Base-by-base conservation (phyloP, 2,113 vertebrate species). In the Onychostoma macrolepis region DNA sequence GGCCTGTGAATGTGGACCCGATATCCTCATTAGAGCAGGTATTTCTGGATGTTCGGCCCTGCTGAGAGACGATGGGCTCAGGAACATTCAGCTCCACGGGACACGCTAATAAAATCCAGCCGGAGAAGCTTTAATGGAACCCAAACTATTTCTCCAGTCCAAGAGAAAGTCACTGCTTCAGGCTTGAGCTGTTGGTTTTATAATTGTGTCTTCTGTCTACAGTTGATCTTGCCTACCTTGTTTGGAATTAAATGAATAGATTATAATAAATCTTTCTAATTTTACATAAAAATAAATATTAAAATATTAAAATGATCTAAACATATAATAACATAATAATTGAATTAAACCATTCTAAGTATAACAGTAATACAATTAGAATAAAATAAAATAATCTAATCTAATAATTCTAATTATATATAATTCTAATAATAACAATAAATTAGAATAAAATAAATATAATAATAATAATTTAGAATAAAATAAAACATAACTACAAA, bases 1-100 rank as follows among this genome's bases (percentile, higher is more conserved):
- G 24, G 12, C 24, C 78, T 26, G 61, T 63, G 56, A 65, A 17
- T 2, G 53, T 3, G 7, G 36, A 63, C 38, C 50, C 0, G 24
- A 65, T 81, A 43, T 65, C n/a, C 80, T 82, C 80, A 69, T 82
- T 69, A 82, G 26, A 67, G 38, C 38, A 67, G 61, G 38, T 67
- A 48, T 82, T 48, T 82, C 80, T 48, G 9, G 61, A 53, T 81
- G 53, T 30, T 82, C 24, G 3, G 50, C 30, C 77, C 26, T 11
- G 75, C 69, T 80, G 78, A 26, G 78, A 80, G 30, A 56, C 67
- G 10, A 38, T n/a, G 45, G 58, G 45, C 10, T 45, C 21, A 21
- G 53, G 84, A 78, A 80, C 63, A 69, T 69, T 79, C 30, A 15
- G 13, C 24, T 36, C 43, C 6, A 7, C 38, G 15, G 80, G 58